Evolutionary conservation across 2,888 invertebrate species (phyloP), one percentile per base, ranked within the genome.

Genomic region (Chloroclystis v-ata): DNA sequence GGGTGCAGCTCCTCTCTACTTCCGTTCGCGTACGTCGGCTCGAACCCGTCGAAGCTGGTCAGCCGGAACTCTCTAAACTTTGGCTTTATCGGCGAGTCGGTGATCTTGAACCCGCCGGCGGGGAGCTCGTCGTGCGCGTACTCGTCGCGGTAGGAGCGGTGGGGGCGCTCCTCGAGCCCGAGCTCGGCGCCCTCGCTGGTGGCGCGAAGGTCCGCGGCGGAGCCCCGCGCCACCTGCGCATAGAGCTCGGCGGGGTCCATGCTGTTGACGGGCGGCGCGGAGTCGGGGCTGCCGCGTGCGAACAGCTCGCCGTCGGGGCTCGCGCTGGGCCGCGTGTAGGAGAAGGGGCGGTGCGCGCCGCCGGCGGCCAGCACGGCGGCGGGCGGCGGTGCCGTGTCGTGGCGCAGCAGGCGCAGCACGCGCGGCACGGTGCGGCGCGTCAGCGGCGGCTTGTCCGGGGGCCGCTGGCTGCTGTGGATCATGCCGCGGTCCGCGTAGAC

Each of bases 331-430:
- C 90, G 89, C 2, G 93, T 93, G 63, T 95, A 95, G 0, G 95
- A 95, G 77, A 95, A 95, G 24, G 94, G 95, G 67, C 94, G 91
- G 67, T 93, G 94, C 58, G 90, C 90, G 67, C 94, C 93, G 32
- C 91, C 90, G 56, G 20, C 20, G 20, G 20, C 20, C 20, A 4
- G 20, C 20, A 5, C 20, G 20, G 20, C 20, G 20, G 5, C 3
- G 3, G 20, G 3, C 1, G 93, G 91, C 35, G 92, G 91, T 1
- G 92, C 86, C 59, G 91, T 91, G 60, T 94, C 94, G 77, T 91
- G 91, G 53, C 92, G 94, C 49, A 95, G 75, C 56, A 94, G 90
- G 67, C 92, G 92, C 24, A 95, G 93, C 89, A 95, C 92, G 48
- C 91, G 92, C 73, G 93, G 92, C 20, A 95, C 94, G n/a, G 92